These are phyloP conservation scores for Coenonympha glycerion DNA, from an alignment of 2,888 invertebrate species.

Conservation along the genomic window DNA sequence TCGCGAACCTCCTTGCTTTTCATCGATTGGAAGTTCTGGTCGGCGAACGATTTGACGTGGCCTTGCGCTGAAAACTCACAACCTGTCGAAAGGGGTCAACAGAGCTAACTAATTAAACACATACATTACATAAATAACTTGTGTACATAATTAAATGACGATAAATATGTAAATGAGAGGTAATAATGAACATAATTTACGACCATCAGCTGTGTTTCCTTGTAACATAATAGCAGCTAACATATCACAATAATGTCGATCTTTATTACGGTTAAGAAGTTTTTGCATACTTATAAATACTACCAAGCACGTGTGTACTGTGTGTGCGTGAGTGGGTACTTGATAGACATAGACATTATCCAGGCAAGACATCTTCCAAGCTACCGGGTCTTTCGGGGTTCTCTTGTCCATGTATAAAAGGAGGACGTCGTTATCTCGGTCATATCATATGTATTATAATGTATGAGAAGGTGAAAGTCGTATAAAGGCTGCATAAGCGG, in stretches of 20 bases:
- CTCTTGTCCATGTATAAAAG: too few relatives aligned
- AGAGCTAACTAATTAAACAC: conserved; percentile 28
- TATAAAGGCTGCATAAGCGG: too few relatives aligned
- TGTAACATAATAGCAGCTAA: not conserved
- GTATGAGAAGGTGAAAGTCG: not conserved
- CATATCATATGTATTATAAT: too few relatives aligned
- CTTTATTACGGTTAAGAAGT: too few relatives aligned
- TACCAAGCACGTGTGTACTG: too few relatives aligned
- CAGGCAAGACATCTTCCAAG: too few relatives aligned
- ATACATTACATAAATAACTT: not conserved
- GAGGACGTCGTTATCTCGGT: too few relatives aligned
- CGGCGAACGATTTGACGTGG: conserved; percentile 82
- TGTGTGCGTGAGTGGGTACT: too few relatives aligned
- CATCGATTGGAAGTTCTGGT: conserved; percentile 85
- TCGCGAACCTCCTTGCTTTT: conserved; percentile 87
- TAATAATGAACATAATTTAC: not conserved
- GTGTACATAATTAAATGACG: not conserved
- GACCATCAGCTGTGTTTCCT: not conserved
- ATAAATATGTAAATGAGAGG: not conserved
- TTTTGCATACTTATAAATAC: too few relatives aligned
- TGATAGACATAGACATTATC: too few relatives aligned
- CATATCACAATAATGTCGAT: not conserved
- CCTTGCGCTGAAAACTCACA: conserved; percentile 68
- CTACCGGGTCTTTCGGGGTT: too few relatives aligned
- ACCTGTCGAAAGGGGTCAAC: conserved; percentile 49